Conservation (phyloP, 2,888 invertebrate genomes). For the Cylloceria caligata region DNA sequence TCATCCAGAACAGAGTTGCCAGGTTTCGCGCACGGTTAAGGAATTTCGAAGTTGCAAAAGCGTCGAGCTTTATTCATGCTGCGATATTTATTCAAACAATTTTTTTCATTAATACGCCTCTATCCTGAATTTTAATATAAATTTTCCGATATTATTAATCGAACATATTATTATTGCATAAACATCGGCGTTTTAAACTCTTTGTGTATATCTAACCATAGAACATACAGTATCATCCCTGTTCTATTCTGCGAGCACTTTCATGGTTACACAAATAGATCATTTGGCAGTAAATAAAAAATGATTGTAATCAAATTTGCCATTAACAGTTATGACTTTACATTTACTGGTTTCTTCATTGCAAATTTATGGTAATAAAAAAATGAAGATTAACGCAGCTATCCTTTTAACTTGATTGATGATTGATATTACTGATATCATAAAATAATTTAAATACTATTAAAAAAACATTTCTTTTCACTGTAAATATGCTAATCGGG, state of each 20-base stretch:
- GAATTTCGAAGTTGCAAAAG: conserved; percentile 52
- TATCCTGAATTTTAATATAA: background rate
- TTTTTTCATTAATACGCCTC: background rate
- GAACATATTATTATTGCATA: background rate
- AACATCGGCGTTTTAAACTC: background rate
- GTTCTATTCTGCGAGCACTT: no score
- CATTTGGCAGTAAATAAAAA: background rate
- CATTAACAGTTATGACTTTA: background rate
- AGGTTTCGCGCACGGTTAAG: conserved; percentile 26
- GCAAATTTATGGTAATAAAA: no score
- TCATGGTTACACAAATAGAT: background rate
- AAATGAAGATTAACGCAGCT: no score
- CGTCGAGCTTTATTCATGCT: conserved; percentile 47
- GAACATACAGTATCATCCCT: background rate
- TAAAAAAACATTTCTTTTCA: no score
- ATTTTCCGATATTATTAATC: background rate
- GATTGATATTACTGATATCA: no score
- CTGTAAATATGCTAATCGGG: no score
- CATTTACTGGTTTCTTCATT: no score
- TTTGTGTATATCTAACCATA: background rate
- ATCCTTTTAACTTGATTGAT: no score
- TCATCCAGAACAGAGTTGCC: background rate
- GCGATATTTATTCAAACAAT: conserved; percentile 62
- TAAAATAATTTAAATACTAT: no score
- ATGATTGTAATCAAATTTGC: background rate